Evolutionary conservation across 2,888 invertebrate genomes (phyloP).

Genomic region (Calameuta filiformis): DNA sequence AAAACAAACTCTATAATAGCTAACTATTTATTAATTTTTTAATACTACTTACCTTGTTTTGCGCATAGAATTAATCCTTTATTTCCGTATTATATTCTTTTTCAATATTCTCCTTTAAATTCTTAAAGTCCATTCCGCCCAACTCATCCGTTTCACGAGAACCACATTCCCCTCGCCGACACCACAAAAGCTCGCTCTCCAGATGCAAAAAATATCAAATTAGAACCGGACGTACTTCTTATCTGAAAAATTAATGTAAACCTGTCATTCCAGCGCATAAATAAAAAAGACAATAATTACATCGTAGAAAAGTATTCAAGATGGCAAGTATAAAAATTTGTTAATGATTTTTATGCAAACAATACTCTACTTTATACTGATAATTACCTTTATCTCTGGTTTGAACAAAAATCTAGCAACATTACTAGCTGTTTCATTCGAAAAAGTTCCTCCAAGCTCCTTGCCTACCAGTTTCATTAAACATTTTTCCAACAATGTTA

Average conservation of each 20-base stretch:
- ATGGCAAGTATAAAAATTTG: too few relatives aligned
- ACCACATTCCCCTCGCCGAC: slow-evolving; percentile 71
- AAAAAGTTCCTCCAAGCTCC: slow-evolving; percentile 71
- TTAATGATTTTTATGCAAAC: not conserved
- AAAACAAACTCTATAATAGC: slow-evolving; percentile 35
- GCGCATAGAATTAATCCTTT: slow-evolving; percentile 27
- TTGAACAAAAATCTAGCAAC: slow-evolving; percentile 67
- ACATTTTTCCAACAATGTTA: slow-evolving; percentile 68
- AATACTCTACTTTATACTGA: not conserved
- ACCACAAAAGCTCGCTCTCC: slow-evolving; percentile 71
- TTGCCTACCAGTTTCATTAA: slow-evolving; percentile 67
- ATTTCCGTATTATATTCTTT: slow-evolving; percentile 25
- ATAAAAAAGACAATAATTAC: too few relatives aligned
- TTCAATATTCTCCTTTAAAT: slow-evolving; percentile 47
- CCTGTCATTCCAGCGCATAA: too few relatives aligned
- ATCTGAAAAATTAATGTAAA: too few relatives aligned
- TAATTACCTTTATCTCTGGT: slow-evolving; percentile 66
- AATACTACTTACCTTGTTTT: slow-evolving; percentile 29
- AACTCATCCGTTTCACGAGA: slow-evolving; percentile 63
- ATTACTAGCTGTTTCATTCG: slow-evolving; percentile 71
- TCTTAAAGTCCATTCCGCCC: slow-evolving; percentile 62
- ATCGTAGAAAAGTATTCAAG: too few relatives aligned
- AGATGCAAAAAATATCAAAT: slow-evolving; percentile 69
- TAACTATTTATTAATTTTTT: not conserved
- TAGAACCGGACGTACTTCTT: slow-evolving; percentile 59